Evolutionary conservation across 2,113 vertebrate genomes (phyloP), one percentile per base, ranked within the genome.

Genomic region (Pithys albifrons): DNA sequence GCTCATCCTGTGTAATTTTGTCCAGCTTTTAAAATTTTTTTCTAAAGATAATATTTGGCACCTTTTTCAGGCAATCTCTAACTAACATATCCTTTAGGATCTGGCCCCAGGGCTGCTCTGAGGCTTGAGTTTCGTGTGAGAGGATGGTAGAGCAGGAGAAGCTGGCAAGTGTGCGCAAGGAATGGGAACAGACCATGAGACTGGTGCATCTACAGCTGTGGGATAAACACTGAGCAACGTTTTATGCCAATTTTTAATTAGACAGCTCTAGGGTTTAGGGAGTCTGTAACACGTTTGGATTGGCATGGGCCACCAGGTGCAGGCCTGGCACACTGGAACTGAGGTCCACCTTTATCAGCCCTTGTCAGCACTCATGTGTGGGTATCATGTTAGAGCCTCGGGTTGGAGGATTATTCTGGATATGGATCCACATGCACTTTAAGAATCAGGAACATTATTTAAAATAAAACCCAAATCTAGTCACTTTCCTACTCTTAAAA

Each of bases 361-460:
- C 24, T 61, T 46, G 41, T 13, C 23, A n/a, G 49, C 0, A 1
- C 24, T 73, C 6, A 0, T 3, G 3, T n/a, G 20, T 12, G 18
- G 16, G 25, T 39, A 12, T 37, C 13, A 2, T 7, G 19, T 29
- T 62, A 62, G 33, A 72, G 37, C 33, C 43, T 16, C 55, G 35
- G 8, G 9, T 13, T 1, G 11, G 37, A 35, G 77, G 39, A 39
- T 91, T 57, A 48, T 46, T 70, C 24, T 39, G 49, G 35, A 5
- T 70, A 18, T 9, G 35, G n/a, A 55, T 62, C 29, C 51, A 27
- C 25, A 19, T 0, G 0, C 19, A 57, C 23, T 28, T 67, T 33
- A 58, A 64, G 74, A 58, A 41, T 12, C 25, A 39, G 33, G 11
- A 51, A 17, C 7, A 2, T 7, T 45, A 10, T 39, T 65, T 52